A percentile compares a stretch with the other conserved stretches of the same genome.
phyloP scores from a whole-genome alignment of 2,113 vertebrate genomes.

The Notothenia coriiceps region DNA sequence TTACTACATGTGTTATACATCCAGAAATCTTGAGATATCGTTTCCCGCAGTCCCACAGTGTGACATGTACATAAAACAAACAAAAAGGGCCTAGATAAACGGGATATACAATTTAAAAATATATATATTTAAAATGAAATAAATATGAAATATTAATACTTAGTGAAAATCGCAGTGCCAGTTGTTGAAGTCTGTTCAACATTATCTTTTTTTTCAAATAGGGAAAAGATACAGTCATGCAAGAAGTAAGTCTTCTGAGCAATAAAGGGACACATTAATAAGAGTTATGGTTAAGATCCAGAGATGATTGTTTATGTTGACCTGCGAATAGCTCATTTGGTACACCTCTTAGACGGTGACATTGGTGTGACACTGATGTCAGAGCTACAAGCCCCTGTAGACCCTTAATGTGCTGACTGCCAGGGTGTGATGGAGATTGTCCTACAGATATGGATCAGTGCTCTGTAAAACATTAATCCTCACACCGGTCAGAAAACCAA shows the following conservation, averaged over 20 bases:
- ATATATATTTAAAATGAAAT: no score
- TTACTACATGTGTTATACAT: no score
- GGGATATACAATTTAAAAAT: no score
- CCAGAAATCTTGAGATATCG: no score
- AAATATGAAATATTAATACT: neutral
- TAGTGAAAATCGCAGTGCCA: neutral
- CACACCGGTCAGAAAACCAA: conserved; percentile 19
- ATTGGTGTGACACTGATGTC: conserved; percentile 42
- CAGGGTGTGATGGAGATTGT: conserved; percentile 48
- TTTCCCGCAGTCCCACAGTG: no score
- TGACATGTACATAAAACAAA: no score
- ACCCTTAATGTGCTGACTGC: conserved; percentile 57
- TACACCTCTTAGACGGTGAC: neutral
- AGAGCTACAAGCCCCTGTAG: conserved; percentile 55
- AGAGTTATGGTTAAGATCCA: neutral
- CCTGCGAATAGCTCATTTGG: conserved; percentile 17
- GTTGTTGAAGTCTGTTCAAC: neutral
- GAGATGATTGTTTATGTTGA: conserved; percentile 27
- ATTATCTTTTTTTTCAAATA: neutral
- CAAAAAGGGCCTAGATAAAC: no score
- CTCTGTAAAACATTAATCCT: conserved; percentile 54
- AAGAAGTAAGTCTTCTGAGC: neutral
- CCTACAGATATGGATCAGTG: conserved; percentile 51
- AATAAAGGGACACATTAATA: neutral
- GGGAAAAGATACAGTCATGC: neutral